Evolutionary conservation across 2,797 vertebrate species (phyloP).

Genomic region (Anguilla pacifica): DNA sequence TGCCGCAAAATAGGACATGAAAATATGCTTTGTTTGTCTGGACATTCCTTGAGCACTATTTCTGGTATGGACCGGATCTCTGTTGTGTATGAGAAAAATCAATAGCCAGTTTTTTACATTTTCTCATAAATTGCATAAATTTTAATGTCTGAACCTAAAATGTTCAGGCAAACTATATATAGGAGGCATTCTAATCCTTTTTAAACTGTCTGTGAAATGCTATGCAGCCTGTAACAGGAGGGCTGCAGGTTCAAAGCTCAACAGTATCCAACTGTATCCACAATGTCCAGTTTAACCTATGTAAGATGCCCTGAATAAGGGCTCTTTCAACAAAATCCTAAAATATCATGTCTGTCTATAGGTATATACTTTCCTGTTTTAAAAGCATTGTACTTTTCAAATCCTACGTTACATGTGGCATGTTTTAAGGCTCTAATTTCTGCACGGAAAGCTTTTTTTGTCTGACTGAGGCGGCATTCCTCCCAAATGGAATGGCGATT

Average conservation of each 20-base stretch:
- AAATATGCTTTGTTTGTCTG: conserved; percentile 8
- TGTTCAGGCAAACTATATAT: neutral
- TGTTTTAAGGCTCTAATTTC: neutral
- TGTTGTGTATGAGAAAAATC: neutral
- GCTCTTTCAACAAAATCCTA: neutral
- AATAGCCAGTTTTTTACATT: neutral
- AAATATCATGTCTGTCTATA: neutral
- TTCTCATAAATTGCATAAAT: neutral
- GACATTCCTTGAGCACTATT: neutral
- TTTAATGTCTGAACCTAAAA: neutral
- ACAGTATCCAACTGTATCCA: neutral
- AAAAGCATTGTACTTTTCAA: neutral
- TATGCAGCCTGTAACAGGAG: neutral
- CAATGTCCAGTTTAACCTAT: neutral
- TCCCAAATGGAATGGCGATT: conserved; percentile 6
- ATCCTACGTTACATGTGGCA: neutral
- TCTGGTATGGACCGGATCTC: neutral
- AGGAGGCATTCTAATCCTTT: conserved; percentile 1
- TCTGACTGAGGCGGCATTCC: neutral
- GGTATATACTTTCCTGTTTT: neutral
- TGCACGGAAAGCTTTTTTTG: neutral
- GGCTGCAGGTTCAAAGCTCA: neutral
- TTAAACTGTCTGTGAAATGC: neutral
- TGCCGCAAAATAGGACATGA: neutral
- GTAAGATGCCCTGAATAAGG: neutral